Conservation (phyloP, 2,113 vertebrate species). For the Phoxinus phoxinus region DNA sequence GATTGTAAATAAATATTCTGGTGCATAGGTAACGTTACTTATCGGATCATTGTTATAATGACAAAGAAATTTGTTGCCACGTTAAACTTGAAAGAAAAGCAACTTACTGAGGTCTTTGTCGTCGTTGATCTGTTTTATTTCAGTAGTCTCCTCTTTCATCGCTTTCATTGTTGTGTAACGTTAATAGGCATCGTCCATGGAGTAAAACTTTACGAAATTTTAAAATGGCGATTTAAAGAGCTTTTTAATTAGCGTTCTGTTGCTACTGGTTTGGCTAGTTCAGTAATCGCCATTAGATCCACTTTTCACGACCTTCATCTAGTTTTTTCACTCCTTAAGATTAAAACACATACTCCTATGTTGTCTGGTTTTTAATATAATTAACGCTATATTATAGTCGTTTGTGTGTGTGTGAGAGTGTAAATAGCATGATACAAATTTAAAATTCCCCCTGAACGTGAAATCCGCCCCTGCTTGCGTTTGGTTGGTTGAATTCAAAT, state of each 20-base stretch:
- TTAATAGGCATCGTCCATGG: not conserved
- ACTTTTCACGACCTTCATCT: not conserved
- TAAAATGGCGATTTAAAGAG: conserved; percentile 33
- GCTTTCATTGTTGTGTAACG: conserved; percentile 8
- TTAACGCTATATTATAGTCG: not conserved
- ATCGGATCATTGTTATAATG: not conserved
- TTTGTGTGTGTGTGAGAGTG: not conserved
- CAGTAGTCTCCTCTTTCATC: not conserved
- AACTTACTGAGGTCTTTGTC: conserved; percentile 33
- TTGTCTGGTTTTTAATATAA: not conserved
- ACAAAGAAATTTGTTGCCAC: not conserved
- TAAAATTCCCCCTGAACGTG: not conserved
- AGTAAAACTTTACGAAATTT: not conserved
- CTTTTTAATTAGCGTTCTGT: not conserved
- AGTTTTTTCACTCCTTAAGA: not conserved
- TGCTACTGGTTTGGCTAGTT: not conserved
- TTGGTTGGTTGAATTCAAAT: conserved; percentile 60
- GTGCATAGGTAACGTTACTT: not conserved
- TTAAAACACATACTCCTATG: not conserved
- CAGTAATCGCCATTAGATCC: not conserved
- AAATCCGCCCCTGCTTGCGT: conserved; percentile 3
- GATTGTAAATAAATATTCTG: no score
- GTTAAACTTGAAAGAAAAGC: not conserved
- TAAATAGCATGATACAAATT: not conserved
- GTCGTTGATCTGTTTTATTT: conserved; percentile 13